Evolutionary conservation across 1,140 invertebrate genomes (phyloP), one percentile per base, ranked within the genome.

Genomic region (Cataglyphis hispanica): DNA sequence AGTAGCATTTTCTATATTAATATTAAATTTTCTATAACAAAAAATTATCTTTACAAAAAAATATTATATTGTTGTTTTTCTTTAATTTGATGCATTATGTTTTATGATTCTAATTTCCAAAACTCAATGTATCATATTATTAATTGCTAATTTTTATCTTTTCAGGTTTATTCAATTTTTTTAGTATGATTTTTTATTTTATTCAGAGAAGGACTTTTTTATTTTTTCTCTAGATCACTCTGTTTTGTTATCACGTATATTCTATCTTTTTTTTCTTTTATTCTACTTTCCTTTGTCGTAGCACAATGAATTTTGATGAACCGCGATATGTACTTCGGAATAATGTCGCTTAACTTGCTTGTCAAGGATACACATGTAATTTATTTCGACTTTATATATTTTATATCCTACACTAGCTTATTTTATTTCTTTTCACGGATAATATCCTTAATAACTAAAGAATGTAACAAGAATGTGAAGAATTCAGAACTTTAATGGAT

Each of bases 241-340:
- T 63, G 31, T 11, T 46, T 13, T 22, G 7, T 43, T 76, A 11
- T 25, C 13, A 40, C 75, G 46, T 64, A 46, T 19, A 43, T 19
- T 50, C 7, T 74, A 22, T 58, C 34, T 72, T 3, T 31, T 72
- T 3, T 31, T 72, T 53, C 46, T 74, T 11, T 58, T 75, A 58
- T 40, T 75, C 53, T 27, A 27, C 19, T 43, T 78, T 78, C 64
- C 40, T 78, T 66, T 50, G 43, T 40, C 40, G 27, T 78, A 40
- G 53, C 53, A 25, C 56, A 50, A 60, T 78, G 60, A 61, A 78
- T 78, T 78, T 66, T 78, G 61, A 78, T 78, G 75, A 77, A 50
- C 27, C 27, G 40, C 27, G 2, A 40, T 31, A 46, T n/a, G n/a
- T 40, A 66, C 75, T 78, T 66, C 25, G 60, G 27, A 34, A 78